phyloP scores from a whole-genome alignment of 2,113 vertebrate species.

The Rhynchopsitta pachyrhyncha region DNA sequence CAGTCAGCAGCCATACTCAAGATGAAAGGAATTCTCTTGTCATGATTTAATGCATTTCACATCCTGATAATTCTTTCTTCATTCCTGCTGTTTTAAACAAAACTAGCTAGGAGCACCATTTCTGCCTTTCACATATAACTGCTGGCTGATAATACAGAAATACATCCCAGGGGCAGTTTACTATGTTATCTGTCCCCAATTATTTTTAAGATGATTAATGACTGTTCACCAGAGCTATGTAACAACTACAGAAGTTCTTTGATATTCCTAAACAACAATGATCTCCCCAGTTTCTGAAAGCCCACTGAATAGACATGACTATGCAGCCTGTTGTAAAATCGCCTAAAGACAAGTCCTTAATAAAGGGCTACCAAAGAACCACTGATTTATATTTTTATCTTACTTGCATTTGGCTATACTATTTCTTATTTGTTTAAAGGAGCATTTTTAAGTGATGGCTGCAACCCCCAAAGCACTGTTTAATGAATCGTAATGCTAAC shows the following conservation, averaged over 20 bases:
- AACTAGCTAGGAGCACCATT: slow-evolving; percentile 23
- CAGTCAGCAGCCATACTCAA: slow-evolving; percentile 22
- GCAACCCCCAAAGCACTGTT: neutral
- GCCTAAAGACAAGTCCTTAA: slow-evolving; percentile 13
- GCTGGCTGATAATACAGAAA: slow-evolving; percentile 34
- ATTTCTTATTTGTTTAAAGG: neutral
- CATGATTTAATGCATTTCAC: slow-evolving; percentile 1
- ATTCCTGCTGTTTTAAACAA: slow-evolving; percentile 28
- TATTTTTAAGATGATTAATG: slow-evolving; percentile 25
- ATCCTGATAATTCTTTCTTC: slow-evolving; percentile 25
- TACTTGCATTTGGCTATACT: neutral
- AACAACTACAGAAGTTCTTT: slow-evolving; percentile 15
- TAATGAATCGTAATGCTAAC: neutral
- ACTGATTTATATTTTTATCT: neutral
- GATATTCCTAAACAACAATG: slow-evolving; percentile 19
- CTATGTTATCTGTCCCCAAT: slow-evolving; percentile 11
- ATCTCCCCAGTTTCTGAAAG: neutral
- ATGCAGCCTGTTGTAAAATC: neutral
- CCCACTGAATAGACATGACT: neutral
- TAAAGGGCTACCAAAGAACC: neutral
- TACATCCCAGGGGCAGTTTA: neutral
- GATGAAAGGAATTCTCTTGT: slow-evolving; percentile 49
- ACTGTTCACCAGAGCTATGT: slow-evolving; percentile 7
- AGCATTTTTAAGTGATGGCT: neutral
- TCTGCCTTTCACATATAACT: slow-evolving; percentile 24